Conservation (phyloP, 1,140 invertebrate species). For the Papilio polyxenes region DNA sequence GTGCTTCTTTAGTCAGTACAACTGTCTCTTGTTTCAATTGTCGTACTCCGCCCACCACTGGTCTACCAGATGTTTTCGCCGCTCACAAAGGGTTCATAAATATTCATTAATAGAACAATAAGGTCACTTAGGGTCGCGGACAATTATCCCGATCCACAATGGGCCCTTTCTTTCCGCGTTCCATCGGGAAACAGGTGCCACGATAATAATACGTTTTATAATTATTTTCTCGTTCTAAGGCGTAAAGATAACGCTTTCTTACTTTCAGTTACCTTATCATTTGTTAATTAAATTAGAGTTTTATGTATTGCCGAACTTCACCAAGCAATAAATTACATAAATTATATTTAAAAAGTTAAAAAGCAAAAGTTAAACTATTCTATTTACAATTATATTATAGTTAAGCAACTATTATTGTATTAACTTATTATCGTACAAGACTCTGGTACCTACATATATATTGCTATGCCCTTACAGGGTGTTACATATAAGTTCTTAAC, state of each 20-base stretch:
- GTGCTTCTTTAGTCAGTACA: background rate
- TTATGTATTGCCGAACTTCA: no score
- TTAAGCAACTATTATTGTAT: no score
- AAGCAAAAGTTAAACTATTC: background rate
- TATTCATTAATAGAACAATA: constrained; percentile 22
- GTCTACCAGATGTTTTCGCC: background rate
- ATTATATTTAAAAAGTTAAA: background rate
- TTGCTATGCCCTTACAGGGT: no score
- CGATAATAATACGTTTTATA: background rate
- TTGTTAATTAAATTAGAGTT: no score
- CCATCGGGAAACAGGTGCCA: constrained; percentile 5
- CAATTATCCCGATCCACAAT: constrained; percentile 2
- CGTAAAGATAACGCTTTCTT: background rate
- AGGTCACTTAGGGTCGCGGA: constrained; percentile 1
- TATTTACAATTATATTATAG: background rate
- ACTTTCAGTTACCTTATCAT: background rate
- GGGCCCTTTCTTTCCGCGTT: constrained; percentile 30
- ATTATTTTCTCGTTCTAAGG: background rate
- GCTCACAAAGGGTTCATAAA: constrained; percentile 27
- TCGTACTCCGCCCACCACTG: background rate
- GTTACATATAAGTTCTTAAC: no score
- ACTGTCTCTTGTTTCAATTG: background rate
- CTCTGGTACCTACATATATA: no score
- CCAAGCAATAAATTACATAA: no score
- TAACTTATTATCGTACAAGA: no score